Conservation (phyloP, 35 echinoderm and acorn worm genomes). For the Ophioderma brevispina region DNA sequence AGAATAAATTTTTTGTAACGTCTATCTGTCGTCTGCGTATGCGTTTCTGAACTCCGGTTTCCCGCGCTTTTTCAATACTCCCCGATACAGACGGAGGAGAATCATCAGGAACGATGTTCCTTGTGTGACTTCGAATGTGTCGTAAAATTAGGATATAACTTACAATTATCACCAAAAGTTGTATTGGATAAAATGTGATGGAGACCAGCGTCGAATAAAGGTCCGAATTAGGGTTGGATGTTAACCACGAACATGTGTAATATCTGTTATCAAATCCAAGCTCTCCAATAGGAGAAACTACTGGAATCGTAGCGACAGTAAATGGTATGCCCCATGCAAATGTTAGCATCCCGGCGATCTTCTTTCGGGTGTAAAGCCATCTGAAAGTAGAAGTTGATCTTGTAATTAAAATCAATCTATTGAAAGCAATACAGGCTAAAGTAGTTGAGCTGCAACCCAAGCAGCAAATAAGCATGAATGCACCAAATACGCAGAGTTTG, state of each 20-base stretch:
- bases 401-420: conserved; percentile 17
- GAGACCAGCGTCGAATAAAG: background rate
- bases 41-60: background rate
- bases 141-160: background rate
- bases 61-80: background rate
- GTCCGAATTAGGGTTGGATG: background rate
- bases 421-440: conserved; percentile 31
- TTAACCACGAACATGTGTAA: background rate
- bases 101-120: background rate
- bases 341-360: conserved; percentile 6
- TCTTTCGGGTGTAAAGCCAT: background rate
- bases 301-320: background rate
- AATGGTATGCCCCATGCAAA: conserved; percentile 12
- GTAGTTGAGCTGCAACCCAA: conserved; percentile 13
- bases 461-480: background rate
- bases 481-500: background rate
- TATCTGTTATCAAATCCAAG: background rate
- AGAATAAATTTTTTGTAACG: conserved; percentile 9
- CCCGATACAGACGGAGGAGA: background rate
- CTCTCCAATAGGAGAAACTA: background rate
- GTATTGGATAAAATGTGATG: background rate
- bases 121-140: background rate
- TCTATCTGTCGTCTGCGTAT: background rate
- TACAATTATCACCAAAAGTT: background rate
- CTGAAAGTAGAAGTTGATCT: conserved; percentile 13